Percentiles rank a stretch among this genome's conserved stretches.
These are phyloP conservation scores for Hanleya hanleyi DNA, from an alignment of 2,888 invertebrate genomes.

Conservation along the genomic window DNA sequence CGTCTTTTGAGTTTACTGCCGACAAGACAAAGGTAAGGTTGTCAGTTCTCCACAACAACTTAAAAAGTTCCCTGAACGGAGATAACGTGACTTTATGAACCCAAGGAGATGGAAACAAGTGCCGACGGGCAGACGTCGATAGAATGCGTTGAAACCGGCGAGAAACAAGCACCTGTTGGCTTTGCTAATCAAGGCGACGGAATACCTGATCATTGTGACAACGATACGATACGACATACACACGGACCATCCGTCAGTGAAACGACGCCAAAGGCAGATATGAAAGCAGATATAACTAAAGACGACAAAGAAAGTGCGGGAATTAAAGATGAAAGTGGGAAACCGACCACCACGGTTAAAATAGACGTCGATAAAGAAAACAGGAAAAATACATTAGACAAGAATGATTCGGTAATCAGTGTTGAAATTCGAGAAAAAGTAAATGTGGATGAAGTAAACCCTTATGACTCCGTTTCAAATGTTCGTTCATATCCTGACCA, in stretches of 20 bases:
- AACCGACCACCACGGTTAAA: not conserved
- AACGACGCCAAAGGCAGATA: not conserved
- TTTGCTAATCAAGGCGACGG: too few species aligned
- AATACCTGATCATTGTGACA: too few species aligned
- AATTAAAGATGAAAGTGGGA: not conserved
- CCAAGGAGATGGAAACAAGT: too few species aligned
- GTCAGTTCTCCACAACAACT: too few species aligned
- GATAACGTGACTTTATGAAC: too few species aligned
- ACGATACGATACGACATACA: too few species aligned
- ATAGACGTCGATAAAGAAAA: not conserved
- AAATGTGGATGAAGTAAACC: constrained; percentile 47
- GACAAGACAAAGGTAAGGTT: constrained; percentile 23
- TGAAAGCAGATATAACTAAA: constrained; percentile 9
- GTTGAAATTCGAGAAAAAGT: constrained; percentile 18
- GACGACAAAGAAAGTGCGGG: constrained; percentile 12
- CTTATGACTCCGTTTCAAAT: constrained; percentile 57
- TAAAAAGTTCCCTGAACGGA: too few species aligned
- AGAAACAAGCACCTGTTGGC: too few species aligned
- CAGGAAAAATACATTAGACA: not conserved
- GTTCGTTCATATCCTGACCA: constrained; percentile 47
- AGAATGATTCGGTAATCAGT: constrained; percentile 4
- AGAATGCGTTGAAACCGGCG: too few species aligned
- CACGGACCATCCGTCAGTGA: not conserved
- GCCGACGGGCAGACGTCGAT: too few species aligned
- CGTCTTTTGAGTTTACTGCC: constrained; percentile 24